Conservation (phyloP, 2,888 invertebrate genomes). For the Meiosimyza platycephala region DNA sequence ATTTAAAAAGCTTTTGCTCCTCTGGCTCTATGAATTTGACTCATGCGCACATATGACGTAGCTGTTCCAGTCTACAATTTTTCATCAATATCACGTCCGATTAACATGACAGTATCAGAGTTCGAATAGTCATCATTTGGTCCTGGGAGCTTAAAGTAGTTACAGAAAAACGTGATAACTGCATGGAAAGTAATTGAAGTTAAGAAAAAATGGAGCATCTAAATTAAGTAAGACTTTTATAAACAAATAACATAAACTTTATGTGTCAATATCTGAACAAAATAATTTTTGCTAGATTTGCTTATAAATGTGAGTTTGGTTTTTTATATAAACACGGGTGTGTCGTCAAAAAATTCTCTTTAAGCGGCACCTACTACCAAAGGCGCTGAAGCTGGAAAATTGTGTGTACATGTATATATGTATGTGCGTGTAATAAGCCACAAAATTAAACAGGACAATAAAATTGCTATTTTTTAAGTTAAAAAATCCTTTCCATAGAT, state of each 20-base stretch:
- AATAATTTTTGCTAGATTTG: background rate
- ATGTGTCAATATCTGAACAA: too few species aligned
- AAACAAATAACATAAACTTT: too few species aligned
- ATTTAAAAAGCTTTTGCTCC: background rate
- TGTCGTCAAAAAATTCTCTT: conserved; percentile 11
- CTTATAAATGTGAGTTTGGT: background rate
- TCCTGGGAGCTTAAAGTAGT: conserved; percentile 58
- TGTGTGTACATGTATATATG: conserved; percentile 27
- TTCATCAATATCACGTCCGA: conserved; percentile 9
- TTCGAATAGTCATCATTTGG: conserved; percentile 61
- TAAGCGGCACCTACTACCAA: conserved; percentile 20
- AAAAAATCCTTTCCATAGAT: too few species aligned
- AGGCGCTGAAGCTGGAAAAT: conserved; percentile 18
- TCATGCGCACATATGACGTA: conserved; percentile 17
- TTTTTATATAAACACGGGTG: conserved; percentile 24
- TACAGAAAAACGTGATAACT: conserved; percentile 16
- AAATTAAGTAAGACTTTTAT: too few species aligned
- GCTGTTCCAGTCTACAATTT: conserved; percentile 27
- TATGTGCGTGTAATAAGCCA: too few species aligned
- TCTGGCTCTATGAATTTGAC: background rate
- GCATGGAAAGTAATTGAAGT: too few species aligned
- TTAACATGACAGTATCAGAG: conserved; percentile 51
- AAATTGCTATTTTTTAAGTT: background rate
- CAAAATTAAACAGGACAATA: background rate
- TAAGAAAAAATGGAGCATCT: too few species aligned